Percentiles rank a stretch among this genome's conserved stretches.
These are phyloP conservation scores for Dynastes tityus DNA, from an alignment of 2,888 invertebrate genomes.

Conservation along the genomic window DNA sequence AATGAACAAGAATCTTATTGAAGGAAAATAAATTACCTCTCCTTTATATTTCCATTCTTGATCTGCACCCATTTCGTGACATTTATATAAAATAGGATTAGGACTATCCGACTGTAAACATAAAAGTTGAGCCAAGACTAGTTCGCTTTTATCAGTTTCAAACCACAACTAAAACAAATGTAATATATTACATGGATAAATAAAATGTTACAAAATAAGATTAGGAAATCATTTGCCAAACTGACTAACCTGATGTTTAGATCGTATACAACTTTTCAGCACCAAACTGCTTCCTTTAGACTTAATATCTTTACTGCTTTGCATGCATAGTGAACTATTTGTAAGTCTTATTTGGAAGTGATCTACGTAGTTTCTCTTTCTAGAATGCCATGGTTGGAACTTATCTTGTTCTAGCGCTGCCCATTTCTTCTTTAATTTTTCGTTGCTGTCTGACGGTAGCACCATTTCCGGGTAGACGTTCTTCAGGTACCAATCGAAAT, in stretches of 20 bases:
- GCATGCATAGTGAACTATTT: constrained; percentile 83
- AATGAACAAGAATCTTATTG: too few relatives aligned
- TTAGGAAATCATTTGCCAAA: constrained; percentile 9
- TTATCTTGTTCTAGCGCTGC: constrained; percentile 77
- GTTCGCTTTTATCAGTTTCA: constrained; percentile 86
- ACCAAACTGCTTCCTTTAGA: constrained; percentile 84
- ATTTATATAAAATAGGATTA: constrained; percentile 86
- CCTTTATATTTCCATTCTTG: constrained; percentile 94
- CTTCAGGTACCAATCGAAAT: constrained; percentile 91
- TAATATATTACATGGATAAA: neutral
- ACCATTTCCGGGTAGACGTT: constrained; percentile 88
- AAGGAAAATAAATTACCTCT: constrained; percentile 70
- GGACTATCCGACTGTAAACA: constrained; percentile 85
- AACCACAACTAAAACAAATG: constrained; percentile 81
- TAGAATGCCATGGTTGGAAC: constrained; percentile 88
- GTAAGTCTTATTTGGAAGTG: constrained; percentile 83
- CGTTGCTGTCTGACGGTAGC: constrained; percentile 75
- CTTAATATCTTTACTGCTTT: constrained; percentile 84
- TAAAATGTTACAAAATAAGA: too few relatives aligned
- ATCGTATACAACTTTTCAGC: constrained; percentile 80
- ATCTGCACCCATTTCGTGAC: constrained; percentile 91
- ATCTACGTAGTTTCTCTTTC: constrained; percentile 83
- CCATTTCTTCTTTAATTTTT: constrained; percentile 75
- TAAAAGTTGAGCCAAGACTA: constrained; percentile 86
- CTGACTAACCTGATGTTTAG: constrained; percentile 79